A percentile compares a stretch with the other conserved stretches of the same genome.
Evolutionary conservation across 2,888 invertebrate species (phyloP).

Genomic region (Amphipyra berbera): DNA sequence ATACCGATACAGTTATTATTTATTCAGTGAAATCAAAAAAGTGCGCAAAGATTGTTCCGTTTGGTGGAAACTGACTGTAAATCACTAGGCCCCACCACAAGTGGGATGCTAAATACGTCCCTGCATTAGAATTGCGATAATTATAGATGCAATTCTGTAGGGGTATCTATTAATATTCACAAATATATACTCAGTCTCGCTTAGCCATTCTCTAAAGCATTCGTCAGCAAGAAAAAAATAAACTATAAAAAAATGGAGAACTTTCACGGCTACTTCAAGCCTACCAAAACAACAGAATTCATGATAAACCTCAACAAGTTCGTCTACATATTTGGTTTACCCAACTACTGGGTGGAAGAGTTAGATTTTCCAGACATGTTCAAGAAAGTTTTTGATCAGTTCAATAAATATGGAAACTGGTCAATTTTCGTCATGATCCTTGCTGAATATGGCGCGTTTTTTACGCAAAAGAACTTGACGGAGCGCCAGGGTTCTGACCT

Average conservation of each 20-base stretch:
- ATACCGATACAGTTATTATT: too few species aligned
- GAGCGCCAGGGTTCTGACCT: constrained; percentile 45
- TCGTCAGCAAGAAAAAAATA: neutral
- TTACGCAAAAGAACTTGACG: constrained; percentile 59
- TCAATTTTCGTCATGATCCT: constrained; percentile 11
- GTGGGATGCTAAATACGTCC: neutral
- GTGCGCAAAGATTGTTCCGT: too few species aligned
- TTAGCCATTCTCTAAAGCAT: neutral
- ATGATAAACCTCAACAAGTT: constrained; percentile 36
- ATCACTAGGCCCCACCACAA: neutral
- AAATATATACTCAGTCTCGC: neutral
- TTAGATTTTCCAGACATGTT: constrained; percentile 40
- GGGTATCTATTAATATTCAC: neutral
- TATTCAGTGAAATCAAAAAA: too few species aligned
- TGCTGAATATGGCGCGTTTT: constrained; percentile 37
- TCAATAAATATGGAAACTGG: constrained; percentile 30
- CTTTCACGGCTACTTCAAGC: constrained; percentile 16
- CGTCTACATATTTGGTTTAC: constrained; percentile 47
- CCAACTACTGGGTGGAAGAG: constrained; percentile 57
- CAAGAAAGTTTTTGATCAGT: constrained; percentile 29
- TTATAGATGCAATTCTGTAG: neutral
- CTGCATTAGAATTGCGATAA: neutral
- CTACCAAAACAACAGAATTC: constrained; percentile 46
- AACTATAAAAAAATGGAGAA: constrained; percentile 21
- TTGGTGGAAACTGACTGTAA: too few species aligned